These are phyloP conservation scores for Characodon lateralis DNA, from an alignment of 2,797 vertebrate species.

Conservation along the genomic window DNA sequence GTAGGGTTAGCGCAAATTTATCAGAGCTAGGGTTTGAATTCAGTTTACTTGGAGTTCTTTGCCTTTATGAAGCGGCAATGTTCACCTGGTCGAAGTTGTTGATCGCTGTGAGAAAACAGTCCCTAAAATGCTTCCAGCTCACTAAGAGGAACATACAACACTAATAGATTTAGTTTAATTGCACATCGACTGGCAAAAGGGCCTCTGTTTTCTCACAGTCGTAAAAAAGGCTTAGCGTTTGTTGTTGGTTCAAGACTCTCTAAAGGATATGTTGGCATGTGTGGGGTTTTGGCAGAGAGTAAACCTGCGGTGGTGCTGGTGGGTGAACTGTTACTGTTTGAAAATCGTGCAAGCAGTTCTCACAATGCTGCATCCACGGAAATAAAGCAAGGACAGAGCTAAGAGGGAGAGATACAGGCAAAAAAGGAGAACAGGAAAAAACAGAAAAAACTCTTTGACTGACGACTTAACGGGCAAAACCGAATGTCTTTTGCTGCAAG, in stretches of 20 bases:
- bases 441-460: constrained; percentile 72
- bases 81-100: constrained; percentile 20
- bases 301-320: constrained; percentile 56
- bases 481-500: constrained; percentile 79
- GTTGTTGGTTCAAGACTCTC: constrained; percentile 80
- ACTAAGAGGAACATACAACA: constrained; percentile 67
- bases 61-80: not conserved
- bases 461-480: constrained; percentile 82
- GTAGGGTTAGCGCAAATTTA: not conserved
- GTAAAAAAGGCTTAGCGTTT: constrained; percentile 75
- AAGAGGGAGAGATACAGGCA: constrained; percentile 32
- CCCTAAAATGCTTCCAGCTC: constrained; percentile 39
- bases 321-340: constrained; percentile 78
- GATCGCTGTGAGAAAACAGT: constrained; percentile 49
- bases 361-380: constrained; percentile 73
- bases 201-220: constrained; percentile 64
- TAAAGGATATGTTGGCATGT: constrained; percentile 81
- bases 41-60: not conserved
- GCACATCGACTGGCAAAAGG: constrained; percentile 65
- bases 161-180: constrained; percentile 81
- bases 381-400: constrained; percentile 65
- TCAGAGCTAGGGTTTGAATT: not conserved
- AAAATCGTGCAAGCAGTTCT: constrained; percentile 80
- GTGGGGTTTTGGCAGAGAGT: constrained; percentile 75
- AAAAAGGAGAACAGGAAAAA: constrained; percentile 15